phyloP scores from a whole-genome alignment of 2,797 vertebrate species.

The Ctenopoma multispine region DNA sequence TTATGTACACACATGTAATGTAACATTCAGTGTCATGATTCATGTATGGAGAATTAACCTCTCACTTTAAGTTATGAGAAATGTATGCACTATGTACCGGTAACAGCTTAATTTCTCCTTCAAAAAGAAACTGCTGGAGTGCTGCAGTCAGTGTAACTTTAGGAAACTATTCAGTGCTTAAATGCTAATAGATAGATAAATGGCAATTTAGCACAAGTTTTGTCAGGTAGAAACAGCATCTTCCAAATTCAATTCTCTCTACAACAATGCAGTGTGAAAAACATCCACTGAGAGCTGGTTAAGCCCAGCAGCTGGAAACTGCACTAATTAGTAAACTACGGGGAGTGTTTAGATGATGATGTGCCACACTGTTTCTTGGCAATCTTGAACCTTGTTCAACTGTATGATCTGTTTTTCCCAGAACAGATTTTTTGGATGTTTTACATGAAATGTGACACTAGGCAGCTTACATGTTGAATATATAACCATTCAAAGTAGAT shows the following conservation, averaged over 20 bases:
- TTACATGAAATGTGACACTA: neutral
- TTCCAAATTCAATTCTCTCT: neutral
- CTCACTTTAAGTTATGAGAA: conserved; percentile 16
- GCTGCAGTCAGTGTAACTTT: neutral
- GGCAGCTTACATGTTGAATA: neutral
- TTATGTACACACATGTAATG: conserved; percentile 43
- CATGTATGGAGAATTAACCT: conserved; percentile 16
- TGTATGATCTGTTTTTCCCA: neutral
- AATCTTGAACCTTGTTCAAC: neutral
- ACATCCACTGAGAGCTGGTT: neutral
- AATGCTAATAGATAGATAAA: neutral
- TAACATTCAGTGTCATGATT: conserved; percentile 40
- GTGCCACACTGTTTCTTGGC: neutral
- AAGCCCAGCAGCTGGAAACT: conserved; percentile 17
- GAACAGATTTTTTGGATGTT: neutral
- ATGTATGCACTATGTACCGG: conserved; percentile 1
- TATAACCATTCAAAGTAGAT: neutral
- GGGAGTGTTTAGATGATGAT: conserved; percentile 7
- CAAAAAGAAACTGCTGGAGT: neutral
- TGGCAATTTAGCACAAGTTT: no score
- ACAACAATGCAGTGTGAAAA: conserved; percentile 4
- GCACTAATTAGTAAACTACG: neutral
- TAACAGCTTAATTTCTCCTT: neutral
- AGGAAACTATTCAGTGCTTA: conserved; percentile 9
- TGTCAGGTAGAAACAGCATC: neutral